These are phyloP conservation scores for Hirtodrosophila cameraria DNA, from an alignment of 2,888 invertebrate species.

Conservation along the genomic window DNA sequence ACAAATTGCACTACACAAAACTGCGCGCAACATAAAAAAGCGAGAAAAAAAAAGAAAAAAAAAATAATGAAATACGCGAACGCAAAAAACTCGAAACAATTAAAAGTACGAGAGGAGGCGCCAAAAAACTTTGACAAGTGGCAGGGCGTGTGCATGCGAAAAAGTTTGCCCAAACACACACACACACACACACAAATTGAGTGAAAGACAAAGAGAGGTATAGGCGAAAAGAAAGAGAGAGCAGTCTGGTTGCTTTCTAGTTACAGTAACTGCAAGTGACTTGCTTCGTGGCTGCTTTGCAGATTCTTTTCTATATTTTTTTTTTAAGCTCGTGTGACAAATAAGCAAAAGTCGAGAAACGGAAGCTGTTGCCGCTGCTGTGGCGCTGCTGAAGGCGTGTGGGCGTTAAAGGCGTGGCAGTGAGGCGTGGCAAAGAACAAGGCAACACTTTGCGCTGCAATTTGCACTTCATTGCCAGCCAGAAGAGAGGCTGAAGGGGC, in stretches of 20 bases:
- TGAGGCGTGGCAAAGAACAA: conserved; percentile 32
- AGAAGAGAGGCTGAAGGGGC: not conserved
- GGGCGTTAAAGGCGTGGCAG: conserved; percentile 10
- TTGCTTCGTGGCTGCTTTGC: conserved; percentile 35
- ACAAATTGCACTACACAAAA: conserved; percentile 51
- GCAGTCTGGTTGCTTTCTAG: conserved; percentile 17
- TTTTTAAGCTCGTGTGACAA: conserved; percentile 56
- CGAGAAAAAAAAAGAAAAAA: not conserved
- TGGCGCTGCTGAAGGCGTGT: conserved; percentile 1
- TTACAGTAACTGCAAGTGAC: conserved; percentile 61
- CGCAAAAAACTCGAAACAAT: conserved; percentile 58
- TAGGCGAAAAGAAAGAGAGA: not conserved
- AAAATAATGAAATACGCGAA: conserved; percentile 7
- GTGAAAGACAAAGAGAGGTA: not conserved
- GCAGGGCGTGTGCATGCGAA: conserved; percentile 43
- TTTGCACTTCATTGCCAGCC: conserved; percentile 76
- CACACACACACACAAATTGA: conserved; percentile 12
- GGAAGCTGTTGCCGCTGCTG: conserved; percentile 28
- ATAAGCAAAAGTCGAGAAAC: conserved; percentile 70
- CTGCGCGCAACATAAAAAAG: conserved; percentile 7
- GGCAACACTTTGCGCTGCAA: conserved; percentile 73
- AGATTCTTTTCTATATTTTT: conserved; percentile 25
- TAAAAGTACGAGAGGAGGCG: conserved; percentile 53
- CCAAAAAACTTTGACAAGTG: conserved; percentile 53
- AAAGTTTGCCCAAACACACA: conserved; percentile 54